A percentile compares a stretch with the other conserved stretches of the same genome.
Conservation (phyloP, 2,797 vertebrate species). For the Zenarchopterus dispar region DNA sequence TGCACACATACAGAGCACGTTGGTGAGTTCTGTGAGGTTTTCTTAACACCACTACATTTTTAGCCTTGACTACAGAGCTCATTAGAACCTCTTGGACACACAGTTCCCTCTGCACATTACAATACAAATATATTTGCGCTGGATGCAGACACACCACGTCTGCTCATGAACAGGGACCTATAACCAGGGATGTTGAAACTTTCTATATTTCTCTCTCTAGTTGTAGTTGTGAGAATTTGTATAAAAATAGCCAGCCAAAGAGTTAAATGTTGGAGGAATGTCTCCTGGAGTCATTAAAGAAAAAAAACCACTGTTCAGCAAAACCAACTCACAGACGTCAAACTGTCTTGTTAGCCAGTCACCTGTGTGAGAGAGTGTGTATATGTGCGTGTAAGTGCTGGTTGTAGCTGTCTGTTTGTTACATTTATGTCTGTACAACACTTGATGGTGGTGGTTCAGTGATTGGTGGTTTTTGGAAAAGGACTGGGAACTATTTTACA, state of each 20-base stretch:
- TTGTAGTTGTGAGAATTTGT: slow-evolving; percentile 49
- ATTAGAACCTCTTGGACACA: slow-evolving; percentile 14
- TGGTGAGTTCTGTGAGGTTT: slow-evolving; percentile 10
- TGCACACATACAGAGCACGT: too few species aligned
- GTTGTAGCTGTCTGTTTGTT: slow-evolving; percentile 12
- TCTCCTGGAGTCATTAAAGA: slow-evolving; percentile 63
- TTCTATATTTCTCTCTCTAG: slow-evolving; percentile 24
- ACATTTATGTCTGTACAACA: slow-evolving; percentile 8
- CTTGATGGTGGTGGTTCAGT: slow-evolving; percentile 14
- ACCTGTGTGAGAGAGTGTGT: slow-evolving; percentile 20
- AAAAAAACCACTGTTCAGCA: slow-evolving; percentile 63
- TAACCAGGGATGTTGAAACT: slow-evolving; percentile 5
- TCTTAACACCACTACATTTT: slow-evolving; percentile 18
- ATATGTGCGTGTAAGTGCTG: background rate
- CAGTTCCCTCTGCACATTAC: background rate
- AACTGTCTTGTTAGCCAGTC: slow-evolving; percentile 71
- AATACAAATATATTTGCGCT: slow-evolving; percentile 1
- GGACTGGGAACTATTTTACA: slow-evolving; percentile 19
- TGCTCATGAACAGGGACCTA: slow-evolving; percentile 7
- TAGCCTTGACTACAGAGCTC: slow-evolving; percentile 26
- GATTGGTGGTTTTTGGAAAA: slow-evolving; percentile 26
- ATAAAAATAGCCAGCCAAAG: slow-evolving; percentile 49
- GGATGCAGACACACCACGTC: slow-evolving; percentile 11
- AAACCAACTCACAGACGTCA: slow-evolving; percentile 62
- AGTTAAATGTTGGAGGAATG: slow-evolving; percentile 72